A percentile compares a stretch with the other conserved stretches of the same genome.
phyloP scores from a whole-genome alignment of 2,113 vertebrate genomes.

The Tyrannus savana region DNA sequence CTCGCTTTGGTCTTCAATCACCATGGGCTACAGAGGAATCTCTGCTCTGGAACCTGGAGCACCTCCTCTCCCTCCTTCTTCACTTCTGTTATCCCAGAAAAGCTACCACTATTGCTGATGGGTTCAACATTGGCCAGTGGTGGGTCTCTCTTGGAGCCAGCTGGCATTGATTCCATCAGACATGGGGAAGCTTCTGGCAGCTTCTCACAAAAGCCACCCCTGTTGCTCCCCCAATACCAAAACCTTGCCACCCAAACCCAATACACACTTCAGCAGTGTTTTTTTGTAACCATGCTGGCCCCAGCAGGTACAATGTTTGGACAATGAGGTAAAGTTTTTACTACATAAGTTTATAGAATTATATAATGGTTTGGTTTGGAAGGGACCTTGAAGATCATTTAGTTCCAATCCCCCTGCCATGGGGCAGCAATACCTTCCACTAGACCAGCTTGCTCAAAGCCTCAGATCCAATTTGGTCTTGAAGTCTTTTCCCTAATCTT shows the following conservation, averaged over 20 bases:
- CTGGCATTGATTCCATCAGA: background rate
- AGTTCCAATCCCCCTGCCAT: accelerated
- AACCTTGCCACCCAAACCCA: accelerated
- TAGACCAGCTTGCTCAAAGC: background rate
- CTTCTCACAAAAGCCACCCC: background rate
- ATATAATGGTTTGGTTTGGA: background rate
- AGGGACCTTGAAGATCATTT: background rate
- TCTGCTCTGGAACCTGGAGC: background rate
- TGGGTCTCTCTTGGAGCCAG: background rate
- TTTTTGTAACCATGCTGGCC: background rate
- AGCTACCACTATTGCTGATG: background rate
- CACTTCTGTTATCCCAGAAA: background rate
- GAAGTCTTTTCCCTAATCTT: background rate
- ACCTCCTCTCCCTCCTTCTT: background rate
- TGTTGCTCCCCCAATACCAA: background rate
- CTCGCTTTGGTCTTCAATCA: background rate
- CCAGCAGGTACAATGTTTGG: background rate
- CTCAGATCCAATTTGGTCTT: background rate
- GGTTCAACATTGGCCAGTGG: background rate
- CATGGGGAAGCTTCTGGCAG: background rate
- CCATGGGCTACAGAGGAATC: background rate
- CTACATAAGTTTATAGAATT: background rate
- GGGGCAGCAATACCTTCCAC: background rate
- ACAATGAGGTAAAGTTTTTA: background rate
- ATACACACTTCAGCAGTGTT: background rate